Evolutionary conservation across 2,888 invertebrate genomes (phyloP).

Genomic region (Euplexia lucipara): DNA sequence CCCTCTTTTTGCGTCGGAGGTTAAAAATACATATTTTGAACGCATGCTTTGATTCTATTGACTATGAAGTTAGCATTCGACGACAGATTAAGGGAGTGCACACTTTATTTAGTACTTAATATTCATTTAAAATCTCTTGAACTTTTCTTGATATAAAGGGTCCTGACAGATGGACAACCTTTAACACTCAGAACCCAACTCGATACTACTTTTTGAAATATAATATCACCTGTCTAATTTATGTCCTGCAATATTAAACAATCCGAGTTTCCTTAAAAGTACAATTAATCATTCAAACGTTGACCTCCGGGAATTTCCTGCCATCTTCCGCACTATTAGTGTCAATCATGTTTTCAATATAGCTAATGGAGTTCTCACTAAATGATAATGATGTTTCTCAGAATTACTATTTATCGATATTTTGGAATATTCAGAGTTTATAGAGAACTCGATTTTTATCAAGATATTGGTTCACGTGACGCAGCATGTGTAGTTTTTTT

Average conservation of each 20-base stretch:
- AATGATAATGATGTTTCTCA: no score
- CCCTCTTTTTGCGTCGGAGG: no score
- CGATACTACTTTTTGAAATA: not conserved
- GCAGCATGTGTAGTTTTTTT: no score
- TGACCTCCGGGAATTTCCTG: conserved; percentile 1
- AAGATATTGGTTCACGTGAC: not conserved
- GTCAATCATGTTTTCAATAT: conserved; percentile 28
- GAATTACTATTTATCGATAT: not conserved
- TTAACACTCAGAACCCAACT: no score
- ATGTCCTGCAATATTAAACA: not conserved
- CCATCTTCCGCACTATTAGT: conserved; percentile 4
- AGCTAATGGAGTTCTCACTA: conserved; percentile 1
- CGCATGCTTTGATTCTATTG: no score
- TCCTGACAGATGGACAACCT: no score
- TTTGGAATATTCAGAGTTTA: not conserved
- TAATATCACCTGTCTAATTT: conserved; percentile 19
- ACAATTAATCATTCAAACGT: conserved; percentile 10
- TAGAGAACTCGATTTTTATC: not conserved
- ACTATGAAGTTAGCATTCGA: no score
- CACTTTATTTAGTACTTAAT: no score
- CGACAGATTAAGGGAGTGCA: no score
- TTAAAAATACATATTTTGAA: no score
- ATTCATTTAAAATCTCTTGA: no score
- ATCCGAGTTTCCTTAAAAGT: conserved; percentile 18
- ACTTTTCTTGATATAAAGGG: no score